Percentiles rank a stretch among this genome's conserved stretches.
Conservation (phyloP, 2,113 vertebrate species). For the Cinclus cinclus region DNA sequence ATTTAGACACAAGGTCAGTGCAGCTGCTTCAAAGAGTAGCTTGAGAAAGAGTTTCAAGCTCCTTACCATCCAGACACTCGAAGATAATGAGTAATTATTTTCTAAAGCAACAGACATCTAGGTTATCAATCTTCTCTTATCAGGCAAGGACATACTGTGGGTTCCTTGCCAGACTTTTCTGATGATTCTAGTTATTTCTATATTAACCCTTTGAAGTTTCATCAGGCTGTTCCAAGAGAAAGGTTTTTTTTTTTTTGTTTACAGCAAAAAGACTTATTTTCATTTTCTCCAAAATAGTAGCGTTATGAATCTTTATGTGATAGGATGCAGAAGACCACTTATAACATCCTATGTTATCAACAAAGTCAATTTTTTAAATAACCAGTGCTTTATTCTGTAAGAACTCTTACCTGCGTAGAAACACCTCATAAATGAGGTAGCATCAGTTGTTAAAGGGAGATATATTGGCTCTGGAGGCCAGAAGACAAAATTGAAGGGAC, state of each 20-base stretch:
- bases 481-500: not conserved
- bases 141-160: not conserved
- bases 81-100: slow-evolving; percentile 38
- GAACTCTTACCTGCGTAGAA: not conserved
- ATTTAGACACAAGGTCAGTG: slow-evolving; percentile 22
- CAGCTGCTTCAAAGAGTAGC: slow-evolving; percentile 7
- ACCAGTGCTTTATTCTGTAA: not conserved
- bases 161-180: not conserved
- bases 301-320: not conserved
- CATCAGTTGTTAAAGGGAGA: not conserved
- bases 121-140: slow-evolving; percentile 35
- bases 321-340: not conserved
- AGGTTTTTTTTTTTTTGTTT: not conserved
- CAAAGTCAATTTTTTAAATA: not conserved
- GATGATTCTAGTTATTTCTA: not conserved
- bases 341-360: not conserved
- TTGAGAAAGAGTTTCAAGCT: slow-evolving; percentile 14
- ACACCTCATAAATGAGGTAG: not conserved
- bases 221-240: not conserved
- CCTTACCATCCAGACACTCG: not conserved
- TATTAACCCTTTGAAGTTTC: not conserved
- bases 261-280: not conserved
- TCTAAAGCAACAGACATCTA: slow-evolving; percentile 25
- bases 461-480: not conserved
- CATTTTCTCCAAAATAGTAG: not conserved